These are phyloP conservation scores for Triplophysa dalaica DNA, from an alignment of 2,113 vertebrate species.

Conservation along the genomic window DNA sequence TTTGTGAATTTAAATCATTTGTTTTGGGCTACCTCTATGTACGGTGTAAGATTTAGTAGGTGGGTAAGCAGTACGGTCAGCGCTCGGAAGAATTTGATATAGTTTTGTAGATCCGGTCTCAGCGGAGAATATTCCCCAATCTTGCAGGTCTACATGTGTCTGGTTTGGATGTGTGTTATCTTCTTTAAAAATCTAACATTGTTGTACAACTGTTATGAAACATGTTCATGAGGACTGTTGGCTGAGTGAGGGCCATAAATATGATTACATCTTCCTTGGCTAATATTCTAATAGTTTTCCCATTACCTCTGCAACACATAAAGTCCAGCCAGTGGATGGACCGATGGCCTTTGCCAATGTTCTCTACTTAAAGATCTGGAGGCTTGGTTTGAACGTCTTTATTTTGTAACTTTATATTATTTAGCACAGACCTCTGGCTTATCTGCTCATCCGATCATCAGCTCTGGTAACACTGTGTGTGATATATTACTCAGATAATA, in stretches of 20 bases:
- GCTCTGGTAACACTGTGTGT: background rate
- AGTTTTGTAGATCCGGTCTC: slow-evolving; percentile 35
- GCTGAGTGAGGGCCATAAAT: slow-evolving; percentile 41
- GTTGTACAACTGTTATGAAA: slow-evolving; percentile 48
- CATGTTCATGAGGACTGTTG: slow-evolving; percentile 30
- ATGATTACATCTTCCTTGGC: slow-evolving; percentile 47
- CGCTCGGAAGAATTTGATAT: slow-evolving; percentile 28
- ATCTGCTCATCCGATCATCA: slow-evolving; percentile 32
- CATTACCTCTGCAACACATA: background rate
- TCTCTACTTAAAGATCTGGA: background rate
- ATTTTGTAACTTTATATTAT: slow-evolving; percentile 8
- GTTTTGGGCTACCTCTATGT: slow-evolving; percentile 10
- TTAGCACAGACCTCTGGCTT: slow-evolving; percentile 2
- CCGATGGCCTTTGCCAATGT: background rate
- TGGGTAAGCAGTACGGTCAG: background rate
- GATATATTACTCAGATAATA: slow-evolving; percentile 19
- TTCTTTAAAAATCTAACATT: slow-evolving; percentile 32
- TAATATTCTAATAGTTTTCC: slow-evolving; percentile 36
- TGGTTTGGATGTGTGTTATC: slow-evolving; percentile 14
- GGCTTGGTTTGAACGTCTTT: background rate
- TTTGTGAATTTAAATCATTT: background rate
- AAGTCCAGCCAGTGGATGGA: background rate
- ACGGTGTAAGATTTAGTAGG: slow-evolving; percentile 42
- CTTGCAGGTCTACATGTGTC: slow-evolving; percentile 16
- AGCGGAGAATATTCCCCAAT: background rate